Conservation (phyloP, 1,140 invertebrate species). For the Drosophila rhopaloa region DNA sequence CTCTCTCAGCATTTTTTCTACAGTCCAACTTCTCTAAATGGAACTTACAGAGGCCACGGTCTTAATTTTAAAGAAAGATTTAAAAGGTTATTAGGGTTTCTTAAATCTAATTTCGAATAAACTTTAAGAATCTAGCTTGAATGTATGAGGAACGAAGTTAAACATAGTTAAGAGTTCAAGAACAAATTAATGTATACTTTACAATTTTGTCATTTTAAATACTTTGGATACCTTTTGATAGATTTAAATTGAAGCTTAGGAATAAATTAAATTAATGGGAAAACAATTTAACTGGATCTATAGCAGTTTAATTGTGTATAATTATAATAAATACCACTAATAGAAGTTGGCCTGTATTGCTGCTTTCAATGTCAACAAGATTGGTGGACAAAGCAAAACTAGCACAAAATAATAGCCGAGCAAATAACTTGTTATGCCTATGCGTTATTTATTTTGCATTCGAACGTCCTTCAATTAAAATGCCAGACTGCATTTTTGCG, state of each 20-base stretch:
- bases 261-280: too few relatives aligned
- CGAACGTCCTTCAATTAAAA: conserved; percentile 69
- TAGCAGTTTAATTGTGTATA: not conserved
- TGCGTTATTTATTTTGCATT: conserved; percentile 28
- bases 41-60: not conserved
- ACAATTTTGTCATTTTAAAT: too few relatives aligned
- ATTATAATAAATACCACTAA: not conserved
- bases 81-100: too few relatives aligned
- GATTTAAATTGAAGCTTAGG: too few relatives aligned
- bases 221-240: too few relatives aligned
- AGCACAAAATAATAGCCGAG: conserved; percentile 33
- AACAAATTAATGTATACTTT: too few relatives aligned
- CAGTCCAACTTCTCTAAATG: not conserved
- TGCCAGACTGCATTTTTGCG: conserved; percentile 55
- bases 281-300: too few relatives aligned
- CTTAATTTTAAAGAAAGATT: too few relatives aligned
- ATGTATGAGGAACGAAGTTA: too few relatives aligned
- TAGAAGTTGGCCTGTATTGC: not conserved
- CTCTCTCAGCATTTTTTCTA: conserved; percentile 7
- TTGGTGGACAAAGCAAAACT: conserved; percentile 27
- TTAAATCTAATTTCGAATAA: too few relatives aligned
- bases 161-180: too few relatives aligned
- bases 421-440: conserved; percentile 28
- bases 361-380: conserved; percentile 53
- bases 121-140: too few relatives aligned